Percentiles rank a stretch among this genome's conserved stretches.
phyloP scores from a whole-genome alignment of 2,888 invertebrate species.

The Drosophila merina region DNA sequence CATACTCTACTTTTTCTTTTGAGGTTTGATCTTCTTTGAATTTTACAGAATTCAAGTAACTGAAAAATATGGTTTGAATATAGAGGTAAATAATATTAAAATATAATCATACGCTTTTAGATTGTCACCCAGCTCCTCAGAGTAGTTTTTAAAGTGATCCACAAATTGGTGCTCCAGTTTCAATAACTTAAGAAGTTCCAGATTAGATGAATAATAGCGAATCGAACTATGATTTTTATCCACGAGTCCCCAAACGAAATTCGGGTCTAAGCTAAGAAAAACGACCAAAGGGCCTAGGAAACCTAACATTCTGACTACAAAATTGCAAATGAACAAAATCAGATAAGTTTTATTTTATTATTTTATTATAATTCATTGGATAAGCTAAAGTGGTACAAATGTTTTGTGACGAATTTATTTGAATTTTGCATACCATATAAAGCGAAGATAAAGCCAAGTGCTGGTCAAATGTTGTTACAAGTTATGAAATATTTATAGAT shows the following conservation, averaged over 20 bases:
- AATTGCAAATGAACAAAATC: not conserved
- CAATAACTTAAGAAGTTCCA: constrained; percentile 15
- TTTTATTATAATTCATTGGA: not conserved
- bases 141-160: not conserved
- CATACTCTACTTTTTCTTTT: constrained; percentile 12
- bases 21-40: not conserved
- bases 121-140: not conserved
- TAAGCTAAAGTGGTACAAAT: not conserved
- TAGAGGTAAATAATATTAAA: too few relatives aligned
- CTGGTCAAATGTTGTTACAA: not conserved
- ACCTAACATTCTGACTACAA: not conserved
- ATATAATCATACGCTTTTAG: constrained; percentile 3
- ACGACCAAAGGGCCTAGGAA: not conserved
- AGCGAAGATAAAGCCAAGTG: too few relatives aligned
- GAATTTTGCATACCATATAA: not conserved
- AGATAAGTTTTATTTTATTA: not conserved
- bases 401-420: not conserved
- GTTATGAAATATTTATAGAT: not conserved
- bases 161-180: constrained; percentile 18
- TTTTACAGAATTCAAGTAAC: constrained; percentile 4
- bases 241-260: not conserved
- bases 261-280: not conserved
- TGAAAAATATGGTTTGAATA: not conserved
- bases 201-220: not conserved
- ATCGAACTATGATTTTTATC: not conserved